Evolutionary conservation across 2,113 vertebrate species (phyloP), one percentile per base, ranked within the genome.

Genomic region (Tinamus guttatus): DNA sequence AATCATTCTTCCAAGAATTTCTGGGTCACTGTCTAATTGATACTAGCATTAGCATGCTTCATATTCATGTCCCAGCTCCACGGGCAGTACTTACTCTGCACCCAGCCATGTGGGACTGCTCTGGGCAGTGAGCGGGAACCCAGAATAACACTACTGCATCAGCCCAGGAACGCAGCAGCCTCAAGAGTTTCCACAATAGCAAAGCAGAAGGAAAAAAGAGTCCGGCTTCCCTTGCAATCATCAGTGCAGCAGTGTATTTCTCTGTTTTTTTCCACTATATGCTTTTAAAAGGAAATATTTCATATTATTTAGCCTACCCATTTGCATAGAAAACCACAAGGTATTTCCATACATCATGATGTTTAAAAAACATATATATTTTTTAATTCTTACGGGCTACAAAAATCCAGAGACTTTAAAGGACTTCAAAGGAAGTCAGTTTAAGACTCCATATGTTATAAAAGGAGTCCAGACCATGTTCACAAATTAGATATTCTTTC

Each of bases 1-100:
- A 98, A 96, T 98, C 96, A 97, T 97, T 98, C 98, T 98, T 98
- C 98, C 97, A 98, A 97, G 97, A 96, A 98, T 98, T 99, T 99
- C 98, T 99, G 98, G 99, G 99, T 99, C 99, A 98, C 91, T 98
- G 98, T 98, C 98, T 99, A 99, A 99, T 99, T 99, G 98, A 98
- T 98, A 98, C 97, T 97, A 96, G 98, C 98, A 98, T 98, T 98
- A 98, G 97, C 98, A 97, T 97, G 98, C 97, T 97, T 98, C 97
- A 95, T 98, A 98, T 98, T 98, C 97, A 95, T 97, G 96, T 98
- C 97, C 96, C 96, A 97, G 12, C 96, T 98, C 97, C 94, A 96
- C 83, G 86, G 95, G 96, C 97, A 94, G 85, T 96, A 93, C 94
- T 96, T 87, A 97, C 87, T 97, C 96, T 90, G 93, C 25, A 96